phyloP scores from a whole-genome alignment of 1,140 invertebrate genomes.

The Drosophila orena region DNA sequence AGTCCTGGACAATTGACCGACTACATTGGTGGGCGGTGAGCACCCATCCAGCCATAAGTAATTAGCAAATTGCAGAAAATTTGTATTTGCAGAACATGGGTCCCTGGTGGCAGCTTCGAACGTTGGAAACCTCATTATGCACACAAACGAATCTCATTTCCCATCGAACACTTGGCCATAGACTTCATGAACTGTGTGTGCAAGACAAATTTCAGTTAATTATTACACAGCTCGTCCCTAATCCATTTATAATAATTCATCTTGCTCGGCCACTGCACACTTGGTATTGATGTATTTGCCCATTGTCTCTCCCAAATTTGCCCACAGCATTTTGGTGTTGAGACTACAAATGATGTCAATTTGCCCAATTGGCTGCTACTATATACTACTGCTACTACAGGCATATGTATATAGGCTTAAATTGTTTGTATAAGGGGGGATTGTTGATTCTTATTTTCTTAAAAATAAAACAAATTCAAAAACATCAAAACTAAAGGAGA shows the following conservation, averaged over 20 bases:
- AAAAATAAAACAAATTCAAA: too few species aligned
- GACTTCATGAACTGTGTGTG: constrained; percentile 32
- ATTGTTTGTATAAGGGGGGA: neutral
- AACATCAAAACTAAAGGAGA: too few species aligned
- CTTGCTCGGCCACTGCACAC: constrained; percentile 25
- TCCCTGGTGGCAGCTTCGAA: constrained; percentile 31
- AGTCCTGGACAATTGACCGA: constrained; percentile 5
- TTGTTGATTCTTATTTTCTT: neutral
- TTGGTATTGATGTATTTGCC: constrained; percentile 23
- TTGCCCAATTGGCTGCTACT: constrained; percentile 12
- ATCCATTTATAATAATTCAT: constrained; percentile 59
- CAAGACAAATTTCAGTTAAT: constrained; percentile 65
- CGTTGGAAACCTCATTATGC: constrained; percentile 28
- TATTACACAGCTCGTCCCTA: constrained; percentile 58
- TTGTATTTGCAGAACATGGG: constrained; percentile 47
- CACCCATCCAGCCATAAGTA: constrained; percentile 59
- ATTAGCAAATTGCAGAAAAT: constrained; percentile 75
- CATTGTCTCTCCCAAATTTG: constrained; percentile 15
- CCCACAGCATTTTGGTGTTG: constrained; percentile 15
- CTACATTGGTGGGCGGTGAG: constrained; percentile 2
- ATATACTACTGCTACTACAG: neutral
- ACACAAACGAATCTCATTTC: constrained; percentile 37
- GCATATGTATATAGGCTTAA: too few species aligned
- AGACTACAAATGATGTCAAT: constrained; percentile 16
- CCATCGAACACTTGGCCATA: constrained; percentile 22